phyloP scores from a whole-genome alignment of 2,797 vertebrate genomes.

The Cyprinella venusta region DNA sequence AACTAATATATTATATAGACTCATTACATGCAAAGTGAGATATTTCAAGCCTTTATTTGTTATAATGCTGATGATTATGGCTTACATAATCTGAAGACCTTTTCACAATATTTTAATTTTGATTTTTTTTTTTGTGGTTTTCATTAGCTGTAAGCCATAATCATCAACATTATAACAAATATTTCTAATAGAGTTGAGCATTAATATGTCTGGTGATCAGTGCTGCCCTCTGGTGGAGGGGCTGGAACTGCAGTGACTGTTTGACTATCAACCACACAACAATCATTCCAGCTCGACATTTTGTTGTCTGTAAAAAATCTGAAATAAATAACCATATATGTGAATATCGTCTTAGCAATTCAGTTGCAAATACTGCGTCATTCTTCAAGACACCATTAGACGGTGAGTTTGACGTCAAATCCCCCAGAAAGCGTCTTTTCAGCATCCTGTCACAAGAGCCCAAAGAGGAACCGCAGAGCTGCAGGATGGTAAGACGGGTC shows the following conservation, averaged over 20 bases:
- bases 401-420: not conserved
- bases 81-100: too few species aligned
- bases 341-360: not conserved
- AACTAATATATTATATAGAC: too few species aligned
- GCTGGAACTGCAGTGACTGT: not conserved
- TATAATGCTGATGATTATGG: too few species aligned
- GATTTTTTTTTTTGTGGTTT: too few species aligned
- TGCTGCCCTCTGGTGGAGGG: not conserved
- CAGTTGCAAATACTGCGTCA: not conserved
- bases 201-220: not conserved
- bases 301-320: not conserved
- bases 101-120: too few species aligned
- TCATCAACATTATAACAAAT: too few species aligned
- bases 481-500: constrained; percentile 73
- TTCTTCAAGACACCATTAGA: not conserved
- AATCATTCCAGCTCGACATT: not conserved
- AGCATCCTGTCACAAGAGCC: constrained; percentile 61
- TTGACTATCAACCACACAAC: not conserved
- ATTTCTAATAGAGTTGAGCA: not conserved
- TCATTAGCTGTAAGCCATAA: too few species aligned
- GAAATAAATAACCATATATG: not conserved
- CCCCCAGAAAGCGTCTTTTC: not conserved
- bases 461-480: constrained; percentile 54
- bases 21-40: too few species aligned
- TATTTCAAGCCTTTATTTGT: too few species aligned